These are phyloP conservation scores for Neosilurus mollespiculum DNA, from an alignment of 2,797 vertebrate genomes.

Conservation along the genomic window DNA sequence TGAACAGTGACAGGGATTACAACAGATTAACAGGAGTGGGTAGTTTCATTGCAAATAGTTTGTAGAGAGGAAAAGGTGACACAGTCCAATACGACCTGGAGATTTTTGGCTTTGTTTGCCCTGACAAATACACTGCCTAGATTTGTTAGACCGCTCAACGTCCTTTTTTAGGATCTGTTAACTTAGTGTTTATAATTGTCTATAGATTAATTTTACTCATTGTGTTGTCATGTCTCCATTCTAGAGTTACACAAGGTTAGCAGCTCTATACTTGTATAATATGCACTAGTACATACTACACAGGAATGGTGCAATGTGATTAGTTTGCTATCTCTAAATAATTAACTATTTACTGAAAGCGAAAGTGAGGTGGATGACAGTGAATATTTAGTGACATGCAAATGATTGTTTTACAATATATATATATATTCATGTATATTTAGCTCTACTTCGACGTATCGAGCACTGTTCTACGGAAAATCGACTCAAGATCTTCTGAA, in stretches of 20 bases:
- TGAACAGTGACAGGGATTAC: conserved; percentile 19
- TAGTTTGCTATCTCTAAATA: no score
- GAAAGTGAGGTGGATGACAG: no score
- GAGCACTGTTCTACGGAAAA: no score
- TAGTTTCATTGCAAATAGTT: not conserved
- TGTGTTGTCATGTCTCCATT: not conserved
- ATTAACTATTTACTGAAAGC: no score
- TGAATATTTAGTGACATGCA: no score
- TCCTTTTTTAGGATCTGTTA: not conserved
- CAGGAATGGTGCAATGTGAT: no score
- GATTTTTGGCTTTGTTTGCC: not conserved
- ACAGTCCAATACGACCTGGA: not conserved
- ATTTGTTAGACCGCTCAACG: not conserved
- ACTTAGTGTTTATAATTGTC: not conserved
- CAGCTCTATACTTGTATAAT: not conserved
- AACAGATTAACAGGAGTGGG: not conserved
- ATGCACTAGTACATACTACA: not conserved
- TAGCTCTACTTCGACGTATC: no score
- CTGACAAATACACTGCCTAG: not conserved
- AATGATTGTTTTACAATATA: no score
- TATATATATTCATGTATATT: no score
- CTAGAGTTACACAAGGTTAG: not conserved
- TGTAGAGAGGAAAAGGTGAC: not conserved
- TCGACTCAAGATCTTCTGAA: no score
- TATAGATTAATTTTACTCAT: not conserved